phyloP scores from a whole-genome alignment of 2,888 invertebrate species.

The Eilema sororculum region DNA sequence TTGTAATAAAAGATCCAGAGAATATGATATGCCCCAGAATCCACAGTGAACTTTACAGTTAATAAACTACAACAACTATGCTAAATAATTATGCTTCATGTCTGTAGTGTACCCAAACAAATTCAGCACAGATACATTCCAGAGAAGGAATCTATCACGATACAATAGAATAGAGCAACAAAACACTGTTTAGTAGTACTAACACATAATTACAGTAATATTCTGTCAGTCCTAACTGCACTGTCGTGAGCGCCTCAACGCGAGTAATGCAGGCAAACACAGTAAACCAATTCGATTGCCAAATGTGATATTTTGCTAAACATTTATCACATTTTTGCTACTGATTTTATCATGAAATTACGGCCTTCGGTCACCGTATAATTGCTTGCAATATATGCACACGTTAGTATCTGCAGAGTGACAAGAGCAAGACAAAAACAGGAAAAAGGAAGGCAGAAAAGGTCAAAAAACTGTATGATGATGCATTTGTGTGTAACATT shows the following conservation, averaged over 20 bases:
- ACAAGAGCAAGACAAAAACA: too few species aligned
- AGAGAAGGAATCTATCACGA: background rate
- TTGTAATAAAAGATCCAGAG: too few species aligned
- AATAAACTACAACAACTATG: too few species aligned
- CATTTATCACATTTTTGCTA: constrained; percentile 6
- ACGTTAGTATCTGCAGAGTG: too few species aligned
- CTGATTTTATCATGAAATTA: constrained; percentile 6
- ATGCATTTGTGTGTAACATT: too few species aligned
- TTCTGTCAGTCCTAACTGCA: constrained; percentile 12
- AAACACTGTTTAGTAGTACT: background rate
- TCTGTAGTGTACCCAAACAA: background rate
- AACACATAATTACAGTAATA: constrained; percentile 8
- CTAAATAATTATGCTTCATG: too few species aligned
- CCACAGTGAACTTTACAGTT: too few species aligned
- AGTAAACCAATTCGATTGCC: constrained; percentile 13
- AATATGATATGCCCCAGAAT: too few species aligned
- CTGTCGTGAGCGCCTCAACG: constrained; percentile 28
- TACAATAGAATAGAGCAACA: background rate
- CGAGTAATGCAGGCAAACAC: constrained; percentile 28
- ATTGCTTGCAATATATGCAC: too few species aligned
- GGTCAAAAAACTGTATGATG: too few species aligned
- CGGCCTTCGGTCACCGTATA: too few species aligned
- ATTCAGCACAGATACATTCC: background rate
- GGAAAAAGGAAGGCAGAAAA: too few species aligned
- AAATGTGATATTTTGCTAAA: constrained; percentile 5